These are phyloP conservation scores for Psettodes erumei DNA, from an alignment of 2,113 vertebrate genomes.

Conservation along the genomic window DNA sequence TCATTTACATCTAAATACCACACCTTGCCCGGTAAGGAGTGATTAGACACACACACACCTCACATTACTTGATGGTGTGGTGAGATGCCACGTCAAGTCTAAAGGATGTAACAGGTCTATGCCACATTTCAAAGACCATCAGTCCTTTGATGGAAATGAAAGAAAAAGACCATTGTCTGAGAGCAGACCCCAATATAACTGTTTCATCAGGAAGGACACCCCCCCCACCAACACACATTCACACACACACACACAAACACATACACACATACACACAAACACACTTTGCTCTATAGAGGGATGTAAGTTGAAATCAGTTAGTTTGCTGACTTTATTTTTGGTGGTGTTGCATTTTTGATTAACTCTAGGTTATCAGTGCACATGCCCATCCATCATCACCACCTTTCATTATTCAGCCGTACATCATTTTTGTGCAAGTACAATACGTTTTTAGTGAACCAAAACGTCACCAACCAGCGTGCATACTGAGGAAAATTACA, in stretches of 20 bases:
- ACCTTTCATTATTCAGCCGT: no score
- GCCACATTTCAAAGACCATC: slow-evolving; percentile 40
- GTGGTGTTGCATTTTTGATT: no score
- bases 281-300: neutral
- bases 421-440: no score
- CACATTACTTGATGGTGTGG: slow-evolving; percentile 3
- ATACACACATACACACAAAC: slow-evolving; percentile 3
- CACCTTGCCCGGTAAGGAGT: slow-evolving; percentile 50
- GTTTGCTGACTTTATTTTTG: neutral
- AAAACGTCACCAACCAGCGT: no score
- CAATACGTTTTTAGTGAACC: no score
- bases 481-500: no score
- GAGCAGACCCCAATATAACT: slow-evolving; percentile 36
- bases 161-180: slow-evolving; percentile 26
- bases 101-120: slow-evolving; percentile 65
- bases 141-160: slow-evolving; percentile 56
- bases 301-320: neutral
- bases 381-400: no score
- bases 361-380: no score
- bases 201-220: slow-evolving; percentile 37
- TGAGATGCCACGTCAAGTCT: slow-evolving; percentile 18
- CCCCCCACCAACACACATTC: neutral
- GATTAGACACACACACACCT: slow-evolving; percentile 1
- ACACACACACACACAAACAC: slow-evolving; percentile 11
- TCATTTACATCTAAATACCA: slow-evolving; percentile 67